Percentiles rank a stretch among this genome's conserved stretches.
These are phyloP conservation scores for Ctenopoma kingsleyae DNA, from an alignment of 2,797 vertebrate species.

Conservation along the genomic window DNA sequence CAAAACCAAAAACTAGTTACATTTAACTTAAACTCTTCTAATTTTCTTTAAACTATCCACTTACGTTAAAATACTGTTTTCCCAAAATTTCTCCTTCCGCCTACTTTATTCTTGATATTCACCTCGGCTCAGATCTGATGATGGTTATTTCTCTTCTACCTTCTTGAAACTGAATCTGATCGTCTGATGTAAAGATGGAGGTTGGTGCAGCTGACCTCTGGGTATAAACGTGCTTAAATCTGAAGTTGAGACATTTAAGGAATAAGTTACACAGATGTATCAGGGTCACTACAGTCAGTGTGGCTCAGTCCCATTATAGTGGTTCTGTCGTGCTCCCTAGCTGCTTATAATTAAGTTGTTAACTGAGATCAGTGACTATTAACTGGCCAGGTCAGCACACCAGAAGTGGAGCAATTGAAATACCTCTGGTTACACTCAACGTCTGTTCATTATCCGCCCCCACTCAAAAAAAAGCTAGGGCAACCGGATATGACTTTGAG, in stretches of 20 bases:
- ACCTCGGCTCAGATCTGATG: slow-evolving; percentile 13
- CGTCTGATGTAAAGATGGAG: slow-evolving; percentile 9
- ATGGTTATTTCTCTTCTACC: slow-evolving; percentile 38
- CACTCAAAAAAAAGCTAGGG: not conserved
- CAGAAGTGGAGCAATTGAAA: slow-evolving; percentile 37
- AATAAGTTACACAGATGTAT: slow-evolving; percentile 43
- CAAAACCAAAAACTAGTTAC: slow-evolving; percentile 7
- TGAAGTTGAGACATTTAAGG: slow-evolving; percentile 13
- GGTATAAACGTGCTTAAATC: slow-evolving; percentile 23
- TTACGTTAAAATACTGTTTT: not conserved
- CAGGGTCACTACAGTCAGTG: slow-evolving; percentile 20
- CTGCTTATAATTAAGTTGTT: slow-evolving; percentile 63
- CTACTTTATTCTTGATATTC: not conserved
- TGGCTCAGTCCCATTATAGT: slow-evolving; percentile 24
- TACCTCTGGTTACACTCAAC: slow-evolving; percentile 17
- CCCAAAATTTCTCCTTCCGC: not conserved
- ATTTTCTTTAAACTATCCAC: slow-evolving; percentile 9
- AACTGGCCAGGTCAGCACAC: slow-evolving; percentile 21
- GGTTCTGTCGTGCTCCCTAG: slow-evolving; percentile 40
- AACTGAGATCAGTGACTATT: slow-evolving; percentile 41
- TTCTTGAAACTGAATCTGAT: slow-evolving; percentile 22
- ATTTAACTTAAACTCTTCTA: not conserved
- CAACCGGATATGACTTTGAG: slow-evolving; percentile 32
- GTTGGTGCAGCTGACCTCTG: slow-evolving; percentile 13
- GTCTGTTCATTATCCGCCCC: slow-evolving; percentile 6